Evolutionary conservation across 2,888 invertebrate genomes (phyloP).

Genomic region (Orchestes rusci): DNA sequence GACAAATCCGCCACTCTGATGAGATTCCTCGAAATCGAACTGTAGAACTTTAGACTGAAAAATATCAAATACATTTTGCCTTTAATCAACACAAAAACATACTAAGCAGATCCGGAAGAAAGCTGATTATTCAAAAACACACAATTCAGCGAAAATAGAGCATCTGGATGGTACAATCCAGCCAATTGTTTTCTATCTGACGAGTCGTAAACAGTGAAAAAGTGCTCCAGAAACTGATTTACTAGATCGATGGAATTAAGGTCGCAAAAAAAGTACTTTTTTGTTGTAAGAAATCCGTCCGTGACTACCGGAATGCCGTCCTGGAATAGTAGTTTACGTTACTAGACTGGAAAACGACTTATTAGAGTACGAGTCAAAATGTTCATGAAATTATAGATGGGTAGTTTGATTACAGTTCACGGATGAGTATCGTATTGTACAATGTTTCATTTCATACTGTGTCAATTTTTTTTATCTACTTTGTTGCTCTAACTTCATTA

Average conservation of each 20-base stretch:
- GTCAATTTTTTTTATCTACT: no score
- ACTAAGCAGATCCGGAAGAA: constrained; percentile 37
- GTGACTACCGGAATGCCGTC: constrained; percentile 47
- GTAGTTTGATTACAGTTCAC: no score
- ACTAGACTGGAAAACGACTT: no score
- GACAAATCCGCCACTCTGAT: constrained; percentile 40
- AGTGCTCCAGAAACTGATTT: constrained; percentile 58
- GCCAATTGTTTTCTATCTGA: constrained; percentile 50
- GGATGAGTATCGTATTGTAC: no score
- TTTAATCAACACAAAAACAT: constrained; percentile 16
- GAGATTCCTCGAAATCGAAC: constrained; percentile 47
- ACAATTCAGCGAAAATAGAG: constrained; percentile 54
- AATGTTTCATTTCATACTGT: no score
- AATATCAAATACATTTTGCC: constrained; percentile 5
- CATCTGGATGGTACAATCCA: constrained; percentile 57
- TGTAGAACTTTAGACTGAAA: constrained; percentile 40
- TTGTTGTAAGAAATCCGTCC: constrained; percentile 44
- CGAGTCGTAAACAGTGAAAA: constrained; percentile 59
- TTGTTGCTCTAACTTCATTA: no score
- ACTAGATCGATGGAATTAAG: constrained; percentile 46
- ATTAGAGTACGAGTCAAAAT: no score
- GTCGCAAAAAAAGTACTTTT: constrained; percentile 50
- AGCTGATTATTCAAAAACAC: constrained; percentile 33
- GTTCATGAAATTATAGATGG: no score
- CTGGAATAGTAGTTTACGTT: no score